These are phyloP conservation scores for Holacanthella duospinosa DNA, from an alignment of 2,888 invertebrate species.

Conservation along the genomic window DNA sequence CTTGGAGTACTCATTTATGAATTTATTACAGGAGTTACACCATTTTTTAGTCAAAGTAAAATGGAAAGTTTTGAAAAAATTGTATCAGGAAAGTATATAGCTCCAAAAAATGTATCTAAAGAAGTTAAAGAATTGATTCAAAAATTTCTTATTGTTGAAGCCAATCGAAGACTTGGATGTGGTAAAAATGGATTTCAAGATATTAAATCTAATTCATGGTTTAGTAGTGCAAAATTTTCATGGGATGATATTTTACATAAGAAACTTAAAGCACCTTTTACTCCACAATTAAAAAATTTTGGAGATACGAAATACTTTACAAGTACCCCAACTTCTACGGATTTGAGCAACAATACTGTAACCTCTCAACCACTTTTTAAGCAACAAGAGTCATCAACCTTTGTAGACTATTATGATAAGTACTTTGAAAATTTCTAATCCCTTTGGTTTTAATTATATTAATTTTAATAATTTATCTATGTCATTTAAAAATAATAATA, in stretches of 20 bases:
- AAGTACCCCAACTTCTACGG: background rate
- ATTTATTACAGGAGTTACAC: background rate
- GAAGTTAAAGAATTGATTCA: background rate
- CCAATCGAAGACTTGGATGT: background rate
- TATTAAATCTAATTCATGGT: background rate
- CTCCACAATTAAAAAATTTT: background rate
- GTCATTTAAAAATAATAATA: background rate
- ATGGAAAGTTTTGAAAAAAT: background rate
- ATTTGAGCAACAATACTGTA: background rate
- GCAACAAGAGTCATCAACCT: background rate
- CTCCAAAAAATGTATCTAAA: background rate
- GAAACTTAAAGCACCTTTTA: background rate
- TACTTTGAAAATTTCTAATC: slow-evolving; percentile 1
- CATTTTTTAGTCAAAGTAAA: background rate
- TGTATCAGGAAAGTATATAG: background rate
- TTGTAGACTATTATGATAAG: background rate
- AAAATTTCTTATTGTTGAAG: background rate
- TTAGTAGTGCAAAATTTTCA: background rate
- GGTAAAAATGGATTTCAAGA: background rate
- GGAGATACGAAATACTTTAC: background rate
- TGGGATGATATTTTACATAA: background rate
- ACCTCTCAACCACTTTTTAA: background rate
- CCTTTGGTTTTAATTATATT: background rate
- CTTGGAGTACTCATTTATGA: background rate
- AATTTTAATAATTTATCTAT: too few species aligned